phyloP scores from a whole-genome alignment of 2,113 vertebrate species.

The Platanista minor region DNA sequence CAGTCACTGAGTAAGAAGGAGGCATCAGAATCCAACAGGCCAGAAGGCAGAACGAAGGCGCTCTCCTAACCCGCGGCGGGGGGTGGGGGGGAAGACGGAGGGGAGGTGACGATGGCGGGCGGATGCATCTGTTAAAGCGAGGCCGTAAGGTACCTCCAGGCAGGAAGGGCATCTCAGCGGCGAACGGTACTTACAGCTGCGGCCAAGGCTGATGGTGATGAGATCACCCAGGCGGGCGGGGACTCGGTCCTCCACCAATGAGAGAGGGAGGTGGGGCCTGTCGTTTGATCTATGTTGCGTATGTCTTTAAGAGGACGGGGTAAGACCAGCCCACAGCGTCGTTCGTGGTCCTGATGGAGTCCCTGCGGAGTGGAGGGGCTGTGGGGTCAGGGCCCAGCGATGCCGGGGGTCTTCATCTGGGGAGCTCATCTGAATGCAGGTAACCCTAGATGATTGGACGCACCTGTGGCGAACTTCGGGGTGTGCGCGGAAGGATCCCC shows the following conservation, averaged over 20 bases:
- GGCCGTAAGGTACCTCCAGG: background rate
- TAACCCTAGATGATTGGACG: background rate
- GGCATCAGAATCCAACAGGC: background rate
- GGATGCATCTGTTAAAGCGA: background rate
- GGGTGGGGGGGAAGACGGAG: background rate
- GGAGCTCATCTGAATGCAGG: background rate
- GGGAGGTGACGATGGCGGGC: no score
- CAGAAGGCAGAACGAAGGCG: background rate
- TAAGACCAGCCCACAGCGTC: background rate
- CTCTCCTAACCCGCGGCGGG: background rate
- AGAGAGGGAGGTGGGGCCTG: background rate
- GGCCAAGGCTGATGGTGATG: accelerated
- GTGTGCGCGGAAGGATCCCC: background rate
- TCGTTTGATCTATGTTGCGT: background rate
- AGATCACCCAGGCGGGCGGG: accelerated
- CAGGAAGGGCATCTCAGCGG: accelerated
- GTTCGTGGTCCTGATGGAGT: background rate
- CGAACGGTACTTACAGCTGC: accelerated
- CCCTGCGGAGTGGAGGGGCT: background rate
- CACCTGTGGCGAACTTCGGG: background rate
- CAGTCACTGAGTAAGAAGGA: background rate
- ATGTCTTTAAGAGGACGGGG: accelerated
- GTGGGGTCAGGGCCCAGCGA: background rate
- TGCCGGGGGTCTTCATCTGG: accelerated
- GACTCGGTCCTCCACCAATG: background rate